Percentiles rank a stretch among this genome's conserved stretches.
These are phyloP conservation scores for Cyprinodon diabolis DNA, from an alignment of 2,797 vertebrate genomes.

Conservation along the genomic window DNA sequence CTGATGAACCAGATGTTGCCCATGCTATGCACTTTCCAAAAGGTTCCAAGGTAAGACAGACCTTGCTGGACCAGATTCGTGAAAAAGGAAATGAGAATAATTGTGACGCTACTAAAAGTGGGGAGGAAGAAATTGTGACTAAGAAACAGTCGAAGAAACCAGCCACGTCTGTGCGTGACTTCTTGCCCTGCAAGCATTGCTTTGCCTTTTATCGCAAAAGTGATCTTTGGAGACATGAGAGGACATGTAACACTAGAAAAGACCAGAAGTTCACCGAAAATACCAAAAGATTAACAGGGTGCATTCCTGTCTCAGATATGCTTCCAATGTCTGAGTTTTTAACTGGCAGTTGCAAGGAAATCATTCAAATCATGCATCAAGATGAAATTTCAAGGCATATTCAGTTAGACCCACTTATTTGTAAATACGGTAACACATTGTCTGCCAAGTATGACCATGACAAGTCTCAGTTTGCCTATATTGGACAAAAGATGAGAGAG, in stretches of 20 bases:
- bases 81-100: constrained; percentile 73
- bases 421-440: constrained; percentile 74
- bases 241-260: constrained; percentile 67
- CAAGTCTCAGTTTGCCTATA: constrained; percentile 77
- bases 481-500: constrained; percentile 79
- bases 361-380: constrained; percentile 77
- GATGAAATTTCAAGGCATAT: constrained; percentile 73
- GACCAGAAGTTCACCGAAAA: constrained; percentile 51
- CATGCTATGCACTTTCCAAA: constrained; percentile 73
- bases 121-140: constrained; percentile 58
- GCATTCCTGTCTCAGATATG: constrained; percentile 44
- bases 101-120: constrained; percentile 63
- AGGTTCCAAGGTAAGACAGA: constrained; percentile 73
- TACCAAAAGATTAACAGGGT: constrained; percentile 25
- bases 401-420: constrained; percentile 74
- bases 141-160: constrained; percentile 61
- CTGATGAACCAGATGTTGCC: constrained; percentile 68
- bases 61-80: constrained; percentile 71
- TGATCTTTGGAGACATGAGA: constrained; percentile 76
- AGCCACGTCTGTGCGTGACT: constrained; percentile 66
- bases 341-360: constrained; percentile 73
- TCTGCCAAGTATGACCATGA: constrained; percentile 70
- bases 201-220: constrained; percentile 75
- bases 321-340: constrained; percentile 68
- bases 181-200: constrained; percentile 75